Evolutionary conservation across 64 coral and sea anemone genomes (phyloP), one percentile per base, ranked within the genome.

Genomic region (Catalaphyllia jardinei): DNA sequence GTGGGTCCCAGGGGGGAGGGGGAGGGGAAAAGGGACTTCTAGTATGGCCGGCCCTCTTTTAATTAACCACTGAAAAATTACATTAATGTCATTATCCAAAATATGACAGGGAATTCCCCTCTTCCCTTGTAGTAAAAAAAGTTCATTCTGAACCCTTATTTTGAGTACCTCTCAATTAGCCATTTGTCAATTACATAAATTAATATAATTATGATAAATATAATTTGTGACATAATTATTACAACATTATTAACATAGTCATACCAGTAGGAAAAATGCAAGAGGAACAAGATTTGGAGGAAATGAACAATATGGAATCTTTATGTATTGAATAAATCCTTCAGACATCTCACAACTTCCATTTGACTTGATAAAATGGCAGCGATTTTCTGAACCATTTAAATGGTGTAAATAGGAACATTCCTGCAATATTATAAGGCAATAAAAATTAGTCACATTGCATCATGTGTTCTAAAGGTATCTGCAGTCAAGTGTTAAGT

Each of bases 281-380:
- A 91, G 38, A 72, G 25, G n/a, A 82, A 76, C 20, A 78, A 50
- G 63, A 17, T 46, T 38, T 24, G 35, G 62, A 80, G 88, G 38
- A 79, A 96, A 31, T 29, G 54, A 52, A 73, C 95, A 93, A 38
- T 93, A 96, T 24, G 85, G 77, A 82, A 96, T 65, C n/a, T 96
- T 80, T 11, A 96, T 59, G 75, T 96, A 96, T 15, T 83, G 95
- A 76, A 96, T 83, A 82, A 93, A 96, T 22, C 95, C 95, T 52
- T 93, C 95, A 24, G 73, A 31, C 69, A 88, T 74, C 49, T 72
- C 15, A 88, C 91, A 93, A 59, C 83, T 72, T 5, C 22, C 10
- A 22, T 72, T 74, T 52, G 76, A 85, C 39, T 78, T 87, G 60
- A 96, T 62, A 60, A 93, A 96, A 16, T 81, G 35, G 20, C 95